These are phyloP conservation scores for Cossypha niveicapilla DNA, from an alignment of 2,797 vertebrate species.

Conservation along the genomic window DNA sequence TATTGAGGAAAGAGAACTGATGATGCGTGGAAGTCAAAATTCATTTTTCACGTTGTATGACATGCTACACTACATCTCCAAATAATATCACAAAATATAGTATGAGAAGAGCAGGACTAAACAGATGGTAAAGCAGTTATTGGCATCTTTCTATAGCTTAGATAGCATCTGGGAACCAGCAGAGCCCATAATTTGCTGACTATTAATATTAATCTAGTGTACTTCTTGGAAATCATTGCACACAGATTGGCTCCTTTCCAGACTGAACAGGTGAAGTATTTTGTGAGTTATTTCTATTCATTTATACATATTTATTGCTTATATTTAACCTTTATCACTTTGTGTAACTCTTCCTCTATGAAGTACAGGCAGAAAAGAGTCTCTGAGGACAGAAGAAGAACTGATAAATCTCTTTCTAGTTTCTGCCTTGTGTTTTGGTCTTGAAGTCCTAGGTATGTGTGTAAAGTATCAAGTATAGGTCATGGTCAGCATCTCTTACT, in stretches of 20 bases:
- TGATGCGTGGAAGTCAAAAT: neutral
- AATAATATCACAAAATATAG: conserved; percentile 39
- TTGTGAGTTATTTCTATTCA: neutral
- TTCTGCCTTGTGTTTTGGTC: neutral
- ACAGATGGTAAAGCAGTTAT: conserved; percentile 50
- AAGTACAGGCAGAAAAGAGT: neutral
- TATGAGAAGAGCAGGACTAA: conserved; percentile 34
- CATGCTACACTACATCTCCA: conserved; percentile 30
- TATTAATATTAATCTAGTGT: conserved; percentile 6
- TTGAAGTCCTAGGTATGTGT: neutral
- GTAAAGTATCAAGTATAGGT: neutral
- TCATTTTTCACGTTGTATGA: neutral
- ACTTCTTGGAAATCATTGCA: conserved; percentile 5
- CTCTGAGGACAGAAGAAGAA: neutral
- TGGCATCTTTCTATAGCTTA: neutral
- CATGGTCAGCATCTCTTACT: neutral
- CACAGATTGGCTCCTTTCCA: neutral
- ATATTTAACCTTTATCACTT: neutral
- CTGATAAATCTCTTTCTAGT: neutral
- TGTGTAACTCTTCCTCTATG: neutral
- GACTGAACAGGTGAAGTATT: neutral
- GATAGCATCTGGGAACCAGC: conserved; percentile 39
- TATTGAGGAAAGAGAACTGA: neutral
- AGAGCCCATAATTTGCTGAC: conserved; percentile 19
- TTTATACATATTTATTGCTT: neutral